Conservation (phyloP, 2,888 invertebrate genomes). For the Andricus quercusramuli region DNA sequence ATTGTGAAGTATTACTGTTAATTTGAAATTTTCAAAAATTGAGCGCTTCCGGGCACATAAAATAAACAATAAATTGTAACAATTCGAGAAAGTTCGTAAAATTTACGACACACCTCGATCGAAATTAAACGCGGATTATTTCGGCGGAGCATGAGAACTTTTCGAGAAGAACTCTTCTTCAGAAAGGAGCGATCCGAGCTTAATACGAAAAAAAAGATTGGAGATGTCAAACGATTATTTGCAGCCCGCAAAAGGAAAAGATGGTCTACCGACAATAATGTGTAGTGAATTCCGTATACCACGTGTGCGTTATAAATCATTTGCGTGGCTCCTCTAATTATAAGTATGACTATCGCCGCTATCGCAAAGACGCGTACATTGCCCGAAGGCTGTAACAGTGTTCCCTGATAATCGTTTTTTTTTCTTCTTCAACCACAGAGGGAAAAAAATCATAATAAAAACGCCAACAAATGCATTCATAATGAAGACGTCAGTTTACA, state of each 20-base stretch:
- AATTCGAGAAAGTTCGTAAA: background rate
- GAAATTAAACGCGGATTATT: conserved; percentile 25
- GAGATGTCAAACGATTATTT: conserved; percentile 54
- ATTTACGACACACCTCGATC: background rate
- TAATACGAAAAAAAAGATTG: conserved; percentile 26
- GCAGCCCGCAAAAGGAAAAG: conserved; percentile 50
- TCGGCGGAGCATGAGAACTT: background rate
- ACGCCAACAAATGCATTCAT: conserved; percentile 21
- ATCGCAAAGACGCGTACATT: conserved; percentile 68
- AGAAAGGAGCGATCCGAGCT: background rate
- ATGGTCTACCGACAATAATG: conserved; percentile 52
- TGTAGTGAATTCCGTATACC: conserved; percentile 62
- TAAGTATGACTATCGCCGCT: conserved; percentile 72
- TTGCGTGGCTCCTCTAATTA: conserved; percentile 73
- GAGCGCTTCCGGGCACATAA: background rate
- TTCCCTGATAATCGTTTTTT: conserved; percentile 47
- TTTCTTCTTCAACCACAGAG: conserved; percentile 1
- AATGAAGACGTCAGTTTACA: conserved; percentile 23
- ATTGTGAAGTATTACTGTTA: no score
- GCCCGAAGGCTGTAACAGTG: conserved; percentile 63
- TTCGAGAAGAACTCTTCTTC: background rate
- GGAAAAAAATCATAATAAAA: conserved; percentile 24
- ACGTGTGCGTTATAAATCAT: conserved; percentile 73
- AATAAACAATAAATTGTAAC: background rate
- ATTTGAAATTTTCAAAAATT: background rate